Conservation (phyloP, 1,140 invertebrate species). For the Penaeus japonicus region DNA sequence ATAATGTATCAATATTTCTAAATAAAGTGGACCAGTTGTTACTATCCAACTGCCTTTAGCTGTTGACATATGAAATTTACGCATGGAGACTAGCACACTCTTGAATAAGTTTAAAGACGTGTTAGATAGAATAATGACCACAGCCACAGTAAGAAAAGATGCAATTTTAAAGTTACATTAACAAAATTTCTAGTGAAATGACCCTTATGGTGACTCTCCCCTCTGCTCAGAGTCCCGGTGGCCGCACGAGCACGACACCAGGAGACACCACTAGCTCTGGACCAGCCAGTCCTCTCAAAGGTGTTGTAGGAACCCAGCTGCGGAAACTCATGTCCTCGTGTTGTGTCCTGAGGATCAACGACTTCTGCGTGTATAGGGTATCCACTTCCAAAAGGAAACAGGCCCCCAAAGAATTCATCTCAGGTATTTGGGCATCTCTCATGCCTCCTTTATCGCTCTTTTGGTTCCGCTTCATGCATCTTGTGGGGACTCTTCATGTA, state of each 20-base stretch:
- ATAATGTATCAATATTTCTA: no score
- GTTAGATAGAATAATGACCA: no score
- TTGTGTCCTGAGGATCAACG: conserved; percentile 86
- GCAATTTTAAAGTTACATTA: no score
- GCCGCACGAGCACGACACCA: background rate
- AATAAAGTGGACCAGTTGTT: no score
- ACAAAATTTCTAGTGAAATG: no score
- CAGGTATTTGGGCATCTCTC: conserved; percentile 69
- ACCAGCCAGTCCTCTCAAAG: conserved; percentile 34
- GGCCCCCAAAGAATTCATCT: conserved; percentile 79
- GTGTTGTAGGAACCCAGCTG: conserved; percentile 70
- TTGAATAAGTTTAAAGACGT: no score
- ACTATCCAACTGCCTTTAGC: no score
- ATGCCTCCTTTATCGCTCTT: conserved; percentile 45
- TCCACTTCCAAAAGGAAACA: conserved; percentile 77
- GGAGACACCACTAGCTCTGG: background rate
- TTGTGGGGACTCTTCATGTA: conserved; percentile 50
- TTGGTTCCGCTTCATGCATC: conserved; percentile 50
- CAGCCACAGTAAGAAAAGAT: no score
- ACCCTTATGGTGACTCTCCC: background rate
- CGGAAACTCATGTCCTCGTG: conserved; percentile 92
- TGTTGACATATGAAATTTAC: no score
- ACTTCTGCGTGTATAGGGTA: conserved; percentile 86
- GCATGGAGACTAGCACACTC: no score
- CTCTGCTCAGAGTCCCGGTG: background rate